A percentile compares a stretch with the other conserved stretches of the same genome.
Evolutionary conservation across 2,888 invertebrate species (phyloP).

Genomic region (Andricus curvator): DNA sequence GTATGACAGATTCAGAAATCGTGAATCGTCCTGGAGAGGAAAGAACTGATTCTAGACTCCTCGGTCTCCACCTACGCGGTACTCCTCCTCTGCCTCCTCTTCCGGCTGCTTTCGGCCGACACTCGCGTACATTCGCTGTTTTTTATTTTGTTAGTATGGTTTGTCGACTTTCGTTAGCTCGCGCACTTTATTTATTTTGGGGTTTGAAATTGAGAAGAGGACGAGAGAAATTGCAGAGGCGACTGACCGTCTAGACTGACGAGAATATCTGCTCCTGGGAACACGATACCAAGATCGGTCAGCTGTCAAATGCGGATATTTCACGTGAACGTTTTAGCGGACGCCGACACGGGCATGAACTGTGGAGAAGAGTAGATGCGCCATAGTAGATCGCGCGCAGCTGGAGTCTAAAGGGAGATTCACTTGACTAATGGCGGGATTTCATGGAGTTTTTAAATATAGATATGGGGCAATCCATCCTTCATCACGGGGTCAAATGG

Average conservation of each 20-base stretch:
- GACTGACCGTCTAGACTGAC: background rate
- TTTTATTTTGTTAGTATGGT: slow-evolving; percentile 21
- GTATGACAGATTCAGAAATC: slow-evolving; percentile 14
- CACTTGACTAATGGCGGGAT: background rate
- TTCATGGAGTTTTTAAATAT: too few relatives aligned
- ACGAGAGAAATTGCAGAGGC: background rate
- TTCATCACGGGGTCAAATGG: too few relatives aligned
- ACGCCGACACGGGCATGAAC: slow-evolving; percentile 27
- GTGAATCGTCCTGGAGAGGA: slow-evolving; percentile 31
- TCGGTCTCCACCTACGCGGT: slow-evolving; percentile 22
- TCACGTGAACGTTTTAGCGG: background rate
- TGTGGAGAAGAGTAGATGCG: background rate
- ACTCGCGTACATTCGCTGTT: slow-evolving; percentile 32
- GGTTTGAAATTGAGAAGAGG: background rate
- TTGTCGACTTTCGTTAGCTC: background rate
- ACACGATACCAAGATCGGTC: slow-evolving; percentile 5
- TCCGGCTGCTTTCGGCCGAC: slow-evolving; percentile 33
- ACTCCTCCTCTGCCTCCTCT: slow-evolving; percentile 34
- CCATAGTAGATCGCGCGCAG: background rate
- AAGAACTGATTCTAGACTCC: slow-evolving; percentile 23
- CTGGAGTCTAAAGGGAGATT: background rate
- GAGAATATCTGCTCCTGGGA: background rate
- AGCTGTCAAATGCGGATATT: slow-evolving; percentile 32
- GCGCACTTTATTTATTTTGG: slow-evolving; percentile 29
- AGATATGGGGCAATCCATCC: too few relatives aligned